Evolutionary conservation across 2,113 vertebrate genomes (phyloP).

Genomic region (Lycocorax pyrrhopterus): DNA sequence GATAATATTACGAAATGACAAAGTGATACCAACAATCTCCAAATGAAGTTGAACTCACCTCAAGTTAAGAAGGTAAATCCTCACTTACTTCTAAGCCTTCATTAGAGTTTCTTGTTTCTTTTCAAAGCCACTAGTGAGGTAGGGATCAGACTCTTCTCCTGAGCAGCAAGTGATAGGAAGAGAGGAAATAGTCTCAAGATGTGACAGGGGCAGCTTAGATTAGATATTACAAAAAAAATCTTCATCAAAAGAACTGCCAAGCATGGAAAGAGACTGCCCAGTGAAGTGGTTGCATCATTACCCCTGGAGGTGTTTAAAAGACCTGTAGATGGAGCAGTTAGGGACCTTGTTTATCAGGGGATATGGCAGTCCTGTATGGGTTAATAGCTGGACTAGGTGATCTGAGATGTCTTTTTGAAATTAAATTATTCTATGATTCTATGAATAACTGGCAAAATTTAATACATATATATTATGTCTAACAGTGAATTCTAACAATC

Average conservation of each 20-base stretch:
- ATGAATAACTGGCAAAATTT: not conserved
- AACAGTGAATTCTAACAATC: not conserved
- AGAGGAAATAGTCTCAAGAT: not conserved
- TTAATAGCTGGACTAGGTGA: not conserved
- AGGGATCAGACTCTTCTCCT: not conserved
- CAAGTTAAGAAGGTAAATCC: not conserved
- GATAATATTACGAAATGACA: not conserved
- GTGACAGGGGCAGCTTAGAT: not conserved
- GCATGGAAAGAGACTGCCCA: not conserved
- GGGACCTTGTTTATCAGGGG: not conserved
- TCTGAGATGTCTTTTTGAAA: not conserved
- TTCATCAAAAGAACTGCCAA: not conserved
- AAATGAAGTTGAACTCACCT: not conserved
- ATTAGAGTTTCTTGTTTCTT: not conserved
- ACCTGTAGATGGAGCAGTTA: not conserved
- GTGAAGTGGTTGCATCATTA: not conserved
- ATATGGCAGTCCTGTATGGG: not conserved
- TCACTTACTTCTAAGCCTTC: not conserved
- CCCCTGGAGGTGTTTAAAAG: not conserved
- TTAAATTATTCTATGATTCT: not conserved
- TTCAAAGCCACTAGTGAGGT: not conserved
- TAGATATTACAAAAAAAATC: not conserved
- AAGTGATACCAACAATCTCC: not conserved
- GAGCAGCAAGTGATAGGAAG: not conserved
- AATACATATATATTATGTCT: not conserved